Conservation (phyloP, 2,888 invertebrate genomes). For the Drosophila robusta region DNA sequence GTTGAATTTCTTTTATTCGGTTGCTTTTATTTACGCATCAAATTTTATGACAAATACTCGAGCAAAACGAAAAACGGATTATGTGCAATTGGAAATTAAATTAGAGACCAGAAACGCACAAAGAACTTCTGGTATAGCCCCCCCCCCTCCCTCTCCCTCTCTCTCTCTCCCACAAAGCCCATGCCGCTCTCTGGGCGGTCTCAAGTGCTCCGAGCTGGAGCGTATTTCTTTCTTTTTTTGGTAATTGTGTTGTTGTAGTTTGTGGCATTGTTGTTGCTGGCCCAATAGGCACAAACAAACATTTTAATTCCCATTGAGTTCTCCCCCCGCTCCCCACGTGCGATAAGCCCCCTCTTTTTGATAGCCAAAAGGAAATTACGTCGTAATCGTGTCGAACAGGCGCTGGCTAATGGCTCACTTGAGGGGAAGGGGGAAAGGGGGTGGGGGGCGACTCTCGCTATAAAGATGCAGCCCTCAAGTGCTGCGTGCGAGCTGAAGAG, state of each 20-base stretch:
- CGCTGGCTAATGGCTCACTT: constrained; percentile 60
- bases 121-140: constrained; percentile 23
- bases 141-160: not conserved
- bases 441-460: constrained; percentile 1
- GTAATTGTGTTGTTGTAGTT: constrained; percentile 20
- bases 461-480: constrained; percentile 61
- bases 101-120: constrained; percentile 59
- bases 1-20: constrained; percentile 11
- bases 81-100: constrained; percentile 79
- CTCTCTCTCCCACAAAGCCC: too few relatives aligned
- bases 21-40: constrained; percentile 71
- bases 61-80: constrained; percentile 63
- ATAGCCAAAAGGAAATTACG: constrained; percentile 60
- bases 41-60: constrained; percentile 75
- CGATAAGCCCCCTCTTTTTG: not conserved
- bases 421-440: constrained; percentile 29
- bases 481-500: constrained; percentile 33
- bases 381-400: constrained; percentile 68
- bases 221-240: constrained; percentile 18
- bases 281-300: constrained; percentile 62
- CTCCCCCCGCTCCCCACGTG: not conserved
- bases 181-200: constrained; percentile 47
- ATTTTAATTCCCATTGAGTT: constrained; percentile 79
- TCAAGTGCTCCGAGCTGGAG: constrained; percentile 63
- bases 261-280: constrained; percentile 18